These are phyloP conservation scores for Patella caerulea DNA, from an alignment of 2,888 invertebrate species.

Conservation along the genomic window DNA sequence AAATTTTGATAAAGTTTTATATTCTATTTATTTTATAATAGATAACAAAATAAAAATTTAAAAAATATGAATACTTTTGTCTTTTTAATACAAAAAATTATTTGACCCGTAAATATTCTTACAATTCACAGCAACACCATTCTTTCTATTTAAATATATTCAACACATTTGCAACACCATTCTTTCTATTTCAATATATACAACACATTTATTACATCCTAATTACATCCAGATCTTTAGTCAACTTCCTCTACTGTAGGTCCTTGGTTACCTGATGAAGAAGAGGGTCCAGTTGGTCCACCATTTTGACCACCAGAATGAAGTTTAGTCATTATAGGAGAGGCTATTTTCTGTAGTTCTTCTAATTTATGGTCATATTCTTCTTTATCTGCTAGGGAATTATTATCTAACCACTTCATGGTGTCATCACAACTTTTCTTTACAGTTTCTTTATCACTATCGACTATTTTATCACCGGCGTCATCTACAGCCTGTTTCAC, in stretches of 20 bases:
- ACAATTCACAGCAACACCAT: too few species aligned
- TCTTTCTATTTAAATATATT: too few species aligned
- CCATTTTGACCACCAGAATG: conserved; percentile 43
- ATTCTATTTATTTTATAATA: too few species aligned
- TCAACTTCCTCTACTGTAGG: conserved; percentile 77
- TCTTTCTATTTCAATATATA: too few species aligned
- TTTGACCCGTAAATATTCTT: too few species aligned
- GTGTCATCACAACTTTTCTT: conserved; percentile 75
- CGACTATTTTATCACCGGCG: conserved; percentile 75
- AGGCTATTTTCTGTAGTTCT: conserved; percentile 82
- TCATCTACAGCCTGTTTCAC: conserved; percentile 77
- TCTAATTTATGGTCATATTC: conserved; percentile 85
- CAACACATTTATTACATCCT: too few species aligned
- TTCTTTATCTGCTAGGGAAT: conserved; percentile 81
- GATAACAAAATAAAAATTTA: too few species aligned
- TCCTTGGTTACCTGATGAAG: conserved; percentile 65
- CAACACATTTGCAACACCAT: too few species aligned
- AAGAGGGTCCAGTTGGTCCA: conserved; percentile 28
- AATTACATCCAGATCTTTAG: conserved; percentile 54
- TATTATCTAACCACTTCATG: conserved; percentile 85
- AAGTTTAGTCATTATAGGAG: conserved; percentile 81
- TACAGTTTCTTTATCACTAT: conserved; percentile 81
- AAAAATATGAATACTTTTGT: too few species aligned
- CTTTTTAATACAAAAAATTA: too few species aligned
- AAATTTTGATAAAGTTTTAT: too few species aligned